phyloP scores from a whole-genome alignment of 2,888 invertebrate genomes.

The Elmis aenea region DNA sequence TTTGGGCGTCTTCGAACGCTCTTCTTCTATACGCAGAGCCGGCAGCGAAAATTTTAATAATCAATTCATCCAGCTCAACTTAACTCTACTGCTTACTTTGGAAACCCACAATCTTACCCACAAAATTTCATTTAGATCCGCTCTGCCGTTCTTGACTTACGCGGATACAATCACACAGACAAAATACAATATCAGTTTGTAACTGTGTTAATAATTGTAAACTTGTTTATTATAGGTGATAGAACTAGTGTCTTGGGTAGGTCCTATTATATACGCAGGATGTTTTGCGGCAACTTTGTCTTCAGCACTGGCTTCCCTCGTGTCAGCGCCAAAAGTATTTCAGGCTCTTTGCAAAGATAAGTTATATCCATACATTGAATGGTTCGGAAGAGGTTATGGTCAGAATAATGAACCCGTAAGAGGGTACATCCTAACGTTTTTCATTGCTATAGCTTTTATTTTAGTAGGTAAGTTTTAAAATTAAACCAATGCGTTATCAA shows the following conservation, averaged over 20 bases:
- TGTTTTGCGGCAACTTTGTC: conserved; percentile 97
- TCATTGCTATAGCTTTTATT: conserved; percentile 81
- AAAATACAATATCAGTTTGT: too few species aligned
- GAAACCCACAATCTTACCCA: too few species aligned
- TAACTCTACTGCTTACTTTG: too few species aligned
- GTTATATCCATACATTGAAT: conserved; percentile 83
- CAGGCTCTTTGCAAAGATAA: conserved; percentile 93
- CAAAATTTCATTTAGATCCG: too few species aligned
- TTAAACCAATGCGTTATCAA: conserved; percentile 1
- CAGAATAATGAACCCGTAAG: conserved; percentile 78
- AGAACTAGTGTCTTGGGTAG: conserved; percentile 75
- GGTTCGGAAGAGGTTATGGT: conserved; percentile 86
- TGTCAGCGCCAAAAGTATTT: conserved; percentile 92
- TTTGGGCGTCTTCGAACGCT: too few species aligned
- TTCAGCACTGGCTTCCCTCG: conserved; percentile 91
- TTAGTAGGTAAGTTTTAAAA: conserved; percentile 70
- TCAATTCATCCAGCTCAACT: too few species aligned
- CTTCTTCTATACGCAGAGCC: too few species aligned
- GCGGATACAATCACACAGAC: too few species aligned
- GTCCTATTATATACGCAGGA: conserved; percentile 92
- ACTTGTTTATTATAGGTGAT: conserved; percentile 69
- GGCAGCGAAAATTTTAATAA: too few species aligned
- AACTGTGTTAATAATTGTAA: too few species aligned
- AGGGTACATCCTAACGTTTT: conserved; percentile 88
- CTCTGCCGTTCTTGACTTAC: too few species aligned